Evolutionary conservation across 2,113 vertebrate species (phyloP).

Genomic region (Sclerurus mexicanus): DNA sequence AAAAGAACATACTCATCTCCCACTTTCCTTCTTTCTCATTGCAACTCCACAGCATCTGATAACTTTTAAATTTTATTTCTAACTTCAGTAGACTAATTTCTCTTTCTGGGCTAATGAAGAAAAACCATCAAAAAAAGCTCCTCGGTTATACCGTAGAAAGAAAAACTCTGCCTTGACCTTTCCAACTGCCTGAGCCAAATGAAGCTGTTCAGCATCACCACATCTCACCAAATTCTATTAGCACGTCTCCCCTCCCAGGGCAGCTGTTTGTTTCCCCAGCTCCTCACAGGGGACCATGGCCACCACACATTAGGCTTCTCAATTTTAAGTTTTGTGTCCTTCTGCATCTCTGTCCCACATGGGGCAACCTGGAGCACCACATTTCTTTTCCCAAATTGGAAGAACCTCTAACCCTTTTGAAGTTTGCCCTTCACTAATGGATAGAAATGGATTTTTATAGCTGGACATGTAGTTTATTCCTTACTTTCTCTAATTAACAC

Average conservation of each 20-base stretch:
- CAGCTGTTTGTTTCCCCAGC: neutral
- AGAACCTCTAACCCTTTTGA: neutral
- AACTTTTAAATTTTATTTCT: neutral
- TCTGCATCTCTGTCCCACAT: neutral
- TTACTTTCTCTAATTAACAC: neutral
- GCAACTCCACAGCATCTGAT: neutral
- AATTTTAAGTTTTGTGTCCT: neutral
- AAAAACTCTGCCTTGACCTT: neutral
- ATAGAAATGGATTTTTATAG: neutral
- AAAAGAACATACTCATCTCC: neutral
- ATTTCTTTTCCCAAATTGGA: neutral
- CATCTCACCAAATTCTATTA: neutral
- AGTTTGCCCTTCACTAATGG: neutral
- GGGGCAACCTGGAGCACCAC: neutral
- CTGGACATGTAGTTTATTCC: neutral
- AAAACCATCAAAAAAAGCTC: neutral
- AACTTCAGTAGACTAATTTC: neutral
- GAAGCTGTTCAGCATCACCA: neutral
- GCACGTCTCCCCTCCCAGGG: neutral
- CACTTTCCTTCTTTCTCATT: neutral
- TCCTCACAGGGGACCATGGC: too few relatives aligned
- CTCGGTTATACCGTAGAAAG: neutral
- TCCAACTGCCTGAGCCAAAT: neutral
- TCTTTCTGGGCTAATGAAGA: neutral
- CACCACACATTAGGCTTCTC: neutral